Evolutionary conservation across 2,888 invertebrate genomes (phyloP), one percentile per base, ranked within the genome.

Genomic region (Herminia tarsipennalis): DNA sequence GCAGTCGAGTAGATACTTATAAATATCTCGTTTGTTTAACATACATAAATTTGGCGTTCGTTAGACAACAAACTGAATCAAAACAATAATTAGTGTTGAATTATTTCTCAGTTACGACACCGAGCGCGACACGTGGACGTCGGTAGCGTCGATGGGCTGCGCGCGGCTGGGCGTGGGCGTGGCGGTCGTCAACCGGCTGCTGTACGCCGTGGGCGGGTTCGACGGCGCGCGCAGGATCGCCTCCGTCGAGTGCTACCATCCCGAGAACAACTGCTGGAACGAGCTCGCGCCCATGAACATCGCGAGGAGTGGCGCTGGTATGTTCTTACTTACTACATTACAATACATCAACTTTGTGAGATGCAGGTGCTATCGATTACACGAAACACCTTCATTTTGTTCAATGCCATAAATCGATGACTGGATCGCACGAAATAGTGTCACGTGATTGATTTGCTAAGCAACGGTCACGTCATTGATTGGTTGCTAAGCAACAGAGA

Each of bases 191-290:
- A 93, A 97, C 93, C 92, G 96, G 44, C 86, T 95, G 78, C 85
- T 95, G 54, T 95, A 95, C 84, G 98, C 98, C 0, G 95, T 97
- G 32, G 98, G 98, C 35, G 98, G 98, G 0, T 98, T 95, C 80
- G 97, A 98, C 85, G 98, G 98, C 14, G 92, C 91, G 9, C 92
- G 95, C 17, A 93, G 98, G 20, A 92, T 97, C 45, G 92, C 92
- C 61, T 95, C 95, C 21, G 96, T 95, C 0, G 98, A 98, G 88
- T 97, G 97, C 83, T 98, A 98, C 85, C 97, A 98, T 82, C 98
- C 98, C 0, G 98, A 98, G 87, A 96, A 96, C 78, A 95, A 98
- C 78, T 94, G 95, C 67, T 98, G 98, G 98, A 95, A 94, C 1
- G 93, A 94, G 76, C 93, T 97, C 50, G 93, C 95, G 9, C 89